Conservation (phyloP, 2,113 vertebrate species). For the Eulacestoma nigropectus region DNA sequence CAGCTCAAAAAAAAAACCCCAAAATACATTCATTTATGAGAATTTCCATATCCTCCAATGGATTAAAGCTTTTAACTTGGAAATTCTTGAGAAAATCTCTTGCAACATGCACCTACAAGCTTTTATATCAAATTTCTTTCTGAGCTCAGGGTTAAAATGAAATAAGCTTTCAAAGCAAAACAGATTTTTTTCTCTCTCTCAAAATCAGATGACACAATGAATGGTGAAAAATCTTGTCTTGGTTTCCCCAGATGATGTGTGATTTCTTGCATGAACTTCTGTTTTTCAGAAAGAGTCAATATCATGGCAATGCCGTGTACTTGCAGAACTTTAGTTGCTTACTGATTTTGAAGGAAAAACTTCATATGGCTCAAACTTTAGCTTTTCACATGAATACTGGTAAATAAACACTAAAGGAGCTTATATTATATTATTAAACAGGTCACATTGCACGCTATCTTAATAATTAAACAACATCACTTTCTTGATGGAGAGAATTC, state of each 20-base stretch:
- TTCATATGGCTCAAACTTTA: not conserved
- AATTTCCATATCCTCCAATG: not conserved
- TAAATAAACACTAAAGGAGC: not conserved
- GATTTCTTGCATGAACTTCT: not conserved
- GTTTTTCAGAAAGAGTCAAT: not conserved
- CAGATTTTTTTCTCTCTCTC: not conserved
- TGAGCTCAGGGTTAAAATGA: not conserved
- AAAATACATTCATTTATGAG: not conserved
- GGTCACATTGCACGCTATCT: not conserved
- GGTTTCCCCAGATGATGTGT: not conserved
- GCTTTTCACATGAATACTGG: not conserved
- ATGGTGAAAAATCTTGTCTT: not conserved
- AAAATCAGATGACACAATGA: not conserved
- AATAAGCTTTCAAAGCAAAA: not conserved
- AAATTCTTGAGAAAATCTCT: not conserved
- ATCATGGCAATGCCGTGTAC: not conserved
- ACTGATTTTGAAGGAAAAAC: not conserved
- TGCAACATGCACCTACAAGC: not conserved
- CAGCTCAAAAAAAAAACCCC: not conserved
- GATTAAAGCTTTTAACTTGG: not conserved
- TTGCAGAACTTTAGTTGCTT: not conserved
- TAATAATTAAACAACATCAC: constrained; percentile 53
- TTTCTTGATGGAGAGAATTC: not conserved
- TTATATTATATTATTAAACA: constrained; percentile 35
- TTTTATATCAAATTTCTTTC: not conserved